These are phyloP conservation scores for Dyspetes luteomarginatus DNA, from an alignment of 2,888 invertebrate genomes.

Conservation along the genomic window DNA sequence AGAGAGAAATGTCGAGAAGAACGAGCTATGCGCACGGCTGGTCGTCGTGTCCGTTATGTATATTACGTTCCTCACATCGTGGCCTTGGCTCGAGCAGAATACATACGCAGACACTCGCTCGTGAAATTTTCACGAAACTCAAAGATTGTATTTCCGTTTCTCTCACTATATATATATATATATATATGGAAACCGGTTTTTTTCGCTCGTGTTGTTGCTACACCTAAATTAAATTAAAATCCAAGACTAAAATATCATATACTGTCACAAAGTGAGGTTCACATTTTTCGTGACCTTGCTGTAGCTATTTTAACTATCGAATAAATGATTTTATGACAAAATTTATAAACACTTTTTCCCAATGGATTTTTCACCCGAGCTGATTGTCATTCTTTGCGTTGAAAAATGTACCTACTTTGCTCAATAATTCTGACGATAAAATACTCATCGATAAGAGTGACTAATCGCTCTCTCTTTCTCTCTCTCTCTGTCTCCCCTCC, in stretches of 20 bases:
- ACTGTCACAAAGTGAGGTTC: not conserved
- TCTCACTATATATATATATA: not conserved
- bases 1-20: constrained; percentile 31
- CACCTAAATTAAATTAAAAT: too few species aligned
- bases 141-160: constrained; percentile 39
- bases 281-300: not conserved
- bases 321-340: not conserved
- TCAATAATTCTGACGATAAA: too few species aligned
- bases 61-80: constrained; percentile 50
- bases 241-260: too few species aligned
- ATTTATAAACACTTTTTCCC: not conserved
- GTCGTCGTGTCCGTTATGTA: constrained; percentile 58
- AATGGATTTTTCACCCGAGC: not conserved
- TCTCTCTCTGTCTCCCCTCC: not conserved
- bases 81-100: constrained; percentile 57
- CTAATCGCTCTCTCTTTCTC: not conserved
- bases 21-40: constrained; percentile 37
- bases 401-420: too few species aligned
- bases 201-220: not conserved
- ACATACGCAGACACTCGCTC: constrained; percentile 25
- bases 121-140: constrained; percentile 58
- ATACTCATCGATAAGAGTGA: not conserved
- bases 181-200: too few species aligned
- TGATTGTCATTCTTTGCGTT: not conserved
- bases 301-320: not conserved